These are phyloP conservation scores for Drosophila burlai DNA, from an alignment of 1,140 invertebrate species.

Conservation along the genomic window DNA sequence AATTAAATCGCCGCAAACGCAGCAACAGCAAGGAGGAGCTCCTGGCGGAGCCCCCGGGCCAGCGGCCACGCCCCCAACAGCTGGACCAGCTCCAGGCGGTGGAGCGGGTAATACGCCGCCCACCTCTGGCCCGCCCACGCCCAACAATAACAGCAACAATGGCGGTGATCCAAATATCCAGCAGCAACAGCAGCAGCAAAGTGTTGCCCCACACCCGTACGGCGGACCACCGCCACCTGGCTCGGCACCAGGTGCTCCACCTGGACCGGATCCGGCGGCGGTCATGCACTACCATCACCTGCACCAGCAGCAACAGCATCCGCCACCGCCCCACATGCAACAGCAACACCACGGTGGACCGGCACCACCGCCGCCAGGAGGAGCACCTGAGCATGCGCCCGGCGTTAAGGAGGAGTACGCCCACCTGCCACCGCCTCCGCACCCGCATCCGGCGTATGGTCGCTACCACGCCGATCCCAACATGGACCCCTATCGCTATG, in stretches of 20 bases:
- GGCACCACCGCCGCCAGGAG: conserved; percentile 60
- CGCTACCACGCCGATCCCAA: conserved; percentile 83
- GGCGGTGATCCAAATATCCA: conserved; percentile 43
- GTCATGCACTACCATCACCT: conserved; percentile 79
- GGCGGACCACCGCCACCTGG: conserved; percentile 70
- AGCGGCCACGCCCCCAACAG: conserved; percentile 47
- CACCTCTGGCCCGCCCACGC: conserved; percentile 72
- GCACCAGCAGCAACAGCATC: conserved; percentile 73
- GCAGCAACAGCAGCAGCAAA: conserved; percentile 46
- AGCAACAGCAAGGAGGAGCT: conserved; percentile 57
- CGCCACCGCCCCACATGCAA: conserved; percentile 72
- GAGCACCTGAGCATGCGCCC: conserved; percentile 65
- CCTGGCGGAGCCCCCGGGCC: conserved; percentile 41
- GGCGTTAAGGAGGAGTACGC: conserved; percentile 78
- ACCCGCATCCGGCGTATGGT: conserved; percentile 75
- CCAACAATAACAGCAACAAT: conserved; percentile 66
- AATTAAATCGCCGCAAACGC: conserved; percentile 82
- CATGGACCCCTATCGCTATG: conserved; percentile 83
- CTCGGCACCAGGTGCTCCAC: conserved; percentile 55
- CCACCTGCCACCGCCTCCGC: conserved; percentile 78
- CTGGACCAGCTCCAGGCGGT: conserved; percentile 34
- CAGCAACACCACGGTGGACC: conserved; percentile 59
- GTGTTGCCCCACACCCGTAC: conserved; percentile 70
- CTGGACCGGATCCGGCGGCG: conserved; percentile 60
- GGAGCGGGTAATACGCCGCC: conserved; percentile 56